Evolutionary conservation across 1,140 invertebrate species (phyloP).

Genomic region (Argopecten irradians): DNA sequence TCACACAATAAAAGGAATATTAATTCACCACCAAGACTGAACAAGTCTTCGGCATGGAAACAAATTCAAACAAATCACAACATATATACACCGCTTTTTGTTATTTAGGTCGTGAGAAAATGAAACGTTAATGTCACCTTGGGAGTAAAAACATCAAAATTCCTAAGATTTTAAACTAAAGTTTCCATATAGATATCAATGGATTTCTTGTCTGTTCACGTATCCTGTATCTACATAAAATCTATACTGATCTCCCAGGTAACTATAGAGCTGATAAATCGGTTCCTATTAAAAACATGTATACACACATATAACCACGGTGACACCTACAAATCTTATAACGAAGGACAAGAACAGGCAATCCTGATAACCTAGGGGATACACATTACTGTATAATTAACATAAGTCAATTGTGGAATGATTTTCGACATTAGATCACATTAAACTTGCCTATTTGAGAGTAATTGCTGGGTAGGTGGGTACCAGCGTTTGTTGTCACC

Average conservation of each 20-base stretch:
- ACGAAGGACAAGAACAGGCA: neutral
- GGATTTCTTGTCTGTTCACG: neutral
- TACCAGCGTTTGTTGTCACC: neutral
- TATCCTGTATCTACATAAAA: neutral
- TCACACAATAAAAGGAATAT: slow-evolving; percentile 6
- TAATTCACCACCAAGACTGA: neutral
- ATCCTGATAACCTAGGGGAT: too few relatives aligned
- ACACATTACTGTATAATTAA: neutral
- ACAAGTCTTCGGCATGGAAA: slow-evolving; percentile 11
- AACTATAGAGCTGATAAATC: neutral
- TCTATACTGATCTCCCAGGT: neutral
- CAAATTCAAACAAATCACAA: neutral
- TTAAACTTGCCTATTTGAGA: neutral
- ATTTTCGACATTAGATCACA: neutral
- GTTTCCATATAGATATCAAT: neutral
- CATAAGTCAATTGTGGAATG: neutral
- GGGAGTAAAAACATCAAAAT: neutral
- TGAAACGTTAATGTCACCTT: slow-evolving; percentile 7
- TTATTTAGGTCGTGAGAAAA: slow-evolving; percentile 5
- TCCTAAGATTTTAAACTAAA: neutral
- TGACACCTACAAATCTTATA: neutral
- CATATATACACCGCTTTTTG: neutral
- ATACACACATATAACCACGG: neutral
- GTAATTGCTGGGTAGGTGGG: neutral
- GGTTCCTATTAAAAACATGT: neutral